These are phyloP conservation scores for Sphaerophoria rueppellii DNA, from an alignment of 2,888 invertebrate species.

Conservation along the genomic window DNA sequence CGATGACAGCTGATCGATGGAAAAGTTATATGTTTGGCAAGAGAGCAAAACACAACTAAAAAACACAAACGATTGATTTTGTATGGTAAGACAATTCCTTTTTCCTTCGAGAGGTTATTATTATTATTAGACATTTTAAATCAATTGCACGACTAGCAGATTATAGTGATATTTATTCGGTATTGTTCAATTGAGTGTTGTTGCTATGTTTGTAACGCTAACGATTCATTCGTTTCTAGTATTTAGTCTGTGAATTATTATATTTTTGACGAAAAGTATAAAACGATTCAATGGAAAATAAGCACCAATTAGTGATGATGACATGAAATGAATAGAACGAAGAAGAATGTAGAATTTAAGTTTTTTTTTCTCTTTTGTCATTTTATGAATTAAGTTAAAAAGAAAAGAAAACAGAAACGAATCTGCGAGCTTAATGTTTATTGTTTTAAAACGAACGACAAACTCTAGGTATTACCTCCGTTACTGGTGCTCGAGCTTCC, in stretches of 20 bases:
- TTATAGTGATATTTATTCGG: slow-evolving; percentile 70
- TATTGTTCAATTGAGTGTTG: slow-evolving; percentile 71
- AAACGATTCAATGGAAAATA: slow-evolving; percentile 29
- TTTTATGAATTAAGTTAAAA: slow-evolving; percentile 6
- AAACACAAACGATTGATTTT: slow-evolving; percentile 22
- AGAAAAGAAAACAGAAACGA: slow-evolving; percentile 8
- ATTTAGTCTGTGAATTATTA: slow-evolving; percentile 36
- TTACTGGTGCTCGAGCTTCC: slow-evolving; percentile 71
- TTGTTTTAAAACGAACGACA: slow-evolving; percentile 55
- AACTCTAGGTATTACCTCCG: slow-evolving; percentile 57
- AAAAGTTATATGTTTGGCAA: slow-evolving; percentile 98
- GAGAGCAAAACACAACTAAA: slow-evolving; percentile 94
- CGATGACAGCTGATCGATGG: slow-evolving; percentile 95
- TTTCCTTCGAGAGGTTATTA: slow-evolving; percentile 27
- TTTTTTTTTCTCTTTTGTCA: slow-evolving; percentile 1
- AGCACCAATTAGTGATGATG: slow-evolving; percentile 15
- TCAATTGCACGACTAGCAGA: slow-evolving; percentile 62
- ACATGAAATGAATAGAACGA: slow-evolving; percentile 30
- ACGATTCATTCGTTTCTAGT: slow-evolving; percentile 47
- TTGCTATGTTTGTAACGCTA: slow-evolving; percentile 66
- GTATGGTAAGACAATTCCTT: slow-evolving; percentile 19
- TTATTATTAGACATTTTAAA: slow-evolving; percentile 43
- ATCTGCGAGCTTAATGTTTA: slow-evolving; percentile 54
- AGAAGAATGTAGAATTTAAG: slow-evolving; percentile 6
- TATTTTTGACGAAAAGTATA: background rate